Evolutionary conservation across 2,888 invertebrate genomes (phyloP).

Genomic region (Hypselothyrea guttata): DNA sequence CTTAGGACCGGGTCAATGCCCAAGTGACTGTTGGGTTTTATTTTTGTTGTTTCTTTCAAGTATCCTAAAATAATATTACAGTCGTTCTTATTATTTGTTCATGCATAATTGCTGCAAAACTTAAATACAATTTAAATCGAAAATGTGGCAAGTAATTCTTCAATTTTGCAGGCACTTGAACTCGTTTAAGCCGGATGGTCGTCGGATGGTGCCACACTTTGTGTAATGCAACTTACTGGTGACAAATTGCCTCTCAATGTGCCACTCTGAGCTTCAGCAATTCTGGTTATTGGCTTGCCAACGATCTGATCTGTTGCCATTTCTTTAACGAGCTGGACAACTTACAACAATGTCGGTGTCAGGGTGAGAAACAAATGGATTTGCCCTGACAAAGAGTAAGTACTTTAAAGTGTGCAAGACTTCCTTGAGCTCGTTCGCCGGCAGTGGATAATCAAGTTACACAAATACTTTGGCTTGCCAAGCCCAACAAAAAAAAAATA

Average conservation of each 20-base stretch:
- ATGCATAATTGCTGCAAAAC: not conserved
- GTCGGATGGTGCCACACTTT: not conserved
- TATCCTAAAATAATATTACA: conserved; percentile 7
- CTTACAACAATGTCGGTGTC: conserved; percentile 37
- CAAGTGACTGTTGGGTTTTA: too few relatives aligned
- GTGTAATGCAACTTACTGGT: not conserved
- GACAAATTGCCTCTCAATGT: too few relatives aligned
- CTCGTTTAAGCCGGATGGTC: too few relatives aligned
- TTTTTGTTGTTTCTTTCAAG: not conserved
- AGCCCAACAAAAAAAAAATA: not conserved
- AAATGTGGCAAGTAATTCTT: not conserved
- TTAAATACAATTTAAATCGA: not conserved
- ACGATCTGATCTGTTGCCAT: conserved; percentile 33
- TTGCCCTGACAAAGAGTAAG: conserved; percentile 3
- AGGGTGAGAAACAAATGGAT: conserved; percentile 33
- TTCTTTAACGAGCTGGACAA: conserved; percentile 39
- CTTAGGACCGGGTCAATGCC: not conserved
- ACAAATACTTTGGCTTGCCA: too few relatives aligned
- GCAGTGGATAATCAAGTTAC: too few relatives aligned
- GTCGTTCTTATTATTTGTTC: conserved; percentile 3
- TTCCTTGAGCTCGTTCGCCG: too few relatives aligned
- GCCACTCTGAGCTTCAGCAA: conserved; percentile 8
- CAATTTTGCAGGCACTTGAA: too few relatives aligned
- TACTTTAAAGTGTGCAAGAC: too few relatives aligned
- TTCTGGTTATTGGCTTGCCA: conserved; percentile 26